These are phyloP conservation scores for Pseudorasbora parva DNA, from an alignment of 2,113 vertebrate species.

Conservation along the genomic window DNA sequence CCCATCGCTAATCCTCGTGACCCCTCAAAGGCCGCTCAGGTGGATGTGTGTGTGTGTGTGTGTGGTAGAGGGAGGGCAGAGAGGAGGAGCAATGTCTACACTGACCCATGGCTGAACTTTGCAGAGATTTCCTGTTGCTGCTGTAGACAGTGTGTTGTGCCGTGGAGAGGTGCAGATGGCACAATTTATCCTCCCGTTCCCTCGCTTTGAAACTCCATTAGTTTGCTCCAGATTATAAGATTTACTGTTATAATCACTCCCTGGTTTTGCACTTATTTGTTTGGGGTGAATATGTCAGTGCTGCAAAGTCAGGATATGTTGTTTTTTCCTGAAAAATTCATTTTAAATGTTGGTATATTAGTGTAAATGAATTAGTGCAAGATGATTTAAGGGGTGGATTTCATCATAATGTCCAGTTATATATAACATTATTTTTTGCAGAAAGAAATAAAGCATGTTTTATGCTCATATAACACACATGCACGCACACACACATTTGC, in stretches of 20 bases:
- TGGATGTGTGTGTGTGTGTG: constrained; percentile 52
- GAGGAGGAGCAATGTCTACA: constrained; percentile 51
- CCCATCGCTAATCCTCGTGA: constrained; percentile 52
- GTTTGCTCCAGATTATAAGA: constrained; percentile 13
- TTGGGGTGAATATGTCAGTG: neutral
- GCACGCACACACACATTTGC: no score
- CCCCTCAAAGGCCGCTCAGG: constrained; percentile 57
- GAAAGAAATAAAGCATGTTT: no score
- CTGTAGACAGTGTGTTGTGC: constrained; percentile 48
- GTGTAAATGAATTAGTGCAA: neutral
- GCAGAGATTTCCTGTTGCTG: constrained; percentile 62
- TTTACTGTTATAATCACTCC: constrained; percentile 39
- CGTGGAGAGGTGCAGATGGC: constrained; percentile 47
- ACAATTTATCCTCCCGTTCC: constrained; percentile 30
- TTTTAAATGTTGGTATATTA: constrained; percentile 2
- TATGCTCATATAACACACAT: no score
- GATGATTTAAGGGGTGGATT: neutral
- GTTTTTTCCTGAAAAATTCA: constrained; percentile 1
- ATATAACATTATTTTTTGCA: neutral
- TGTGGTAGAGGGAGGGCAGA: constrained; percentile 16
- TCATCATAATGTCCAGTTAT: neutral
- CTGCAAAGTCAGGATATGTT: constrained; percentile 13
- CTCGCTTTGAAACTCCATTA: constrained; percentile 27
- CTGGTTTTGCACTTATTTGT: constrained; percentile 38
- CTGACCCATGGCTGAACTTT: constrained; percentile 69